Conservation (phyloP, 1,140 invertebrate species). For the Sitobion miscanthi region DNA sequence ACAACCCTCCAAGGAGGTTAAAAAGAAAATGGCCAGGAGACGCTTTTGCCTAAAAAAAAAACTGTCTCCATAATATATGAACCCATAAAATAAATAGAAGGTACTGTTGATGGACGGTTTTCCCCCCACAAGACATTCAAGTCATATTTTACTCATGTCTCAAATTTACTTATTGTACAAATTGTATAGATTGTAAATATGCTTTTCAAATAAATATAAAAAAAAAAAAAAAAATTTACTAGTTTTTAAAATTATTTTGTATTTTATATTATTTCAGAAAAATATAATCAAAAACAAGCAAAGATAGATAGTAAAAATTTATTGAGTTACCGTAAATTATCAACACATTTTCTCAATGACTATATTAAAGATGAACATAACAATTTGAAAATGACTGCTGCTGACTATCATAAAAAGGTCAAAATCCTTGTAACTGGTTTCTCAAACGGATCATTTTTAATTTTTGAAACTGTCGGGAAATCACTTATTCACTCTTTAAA, state of each 20-base stretch:
- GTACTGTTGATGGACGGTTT: too few species aligned
- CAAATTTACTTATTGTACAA: too few species aligned
- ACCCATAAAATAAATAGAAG: too few species aligned
- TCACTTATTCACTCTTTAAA: slow-evolving; percentile 89
- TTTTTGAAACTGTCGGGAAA: slow-evolving; percentile 92
- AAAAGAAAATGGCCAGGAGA: too few species aligned
- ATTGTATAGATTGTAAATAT: too few species aligned
- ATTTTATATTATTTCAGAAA: slow-evolving; percentile 45
- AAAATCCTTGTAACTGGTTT: slow-evolving; percentile 85
- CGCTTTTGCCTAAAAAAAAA: too few species aligned
- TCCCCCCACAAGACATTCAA: too few species aligned
- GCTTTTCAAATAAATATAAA: too few species aligned
- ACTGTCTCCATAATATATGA: too few species aligned
- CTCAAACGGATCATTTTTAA: slow-evolving; percentile 81
- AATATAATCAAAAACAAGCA: slow-evolving; percentile 54
- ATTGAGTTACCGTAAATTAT: slow-evolving; percentile 73
- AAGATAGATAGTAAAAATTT: slow-evolving; percentile 63
- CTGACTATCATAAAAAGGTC: slow-evolving; percentile 78
- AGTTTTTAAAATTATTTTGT: slow-evolving; percentile 27
- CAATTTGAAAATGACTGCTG: slow-evolving; percentile 73
- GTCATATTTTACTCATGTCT: too few species aligned
- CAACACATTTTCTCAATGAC: slow-evolving; percentile 76
- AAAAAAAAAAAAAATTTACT: background rate
- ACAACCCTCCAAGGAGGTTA: too few species aligned
- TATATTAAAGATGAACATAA: slow-evolving; percentile 69